Conservation (phyloP, 2,113 vertebrate species). For the Acanthisitta chloris region DNA sequence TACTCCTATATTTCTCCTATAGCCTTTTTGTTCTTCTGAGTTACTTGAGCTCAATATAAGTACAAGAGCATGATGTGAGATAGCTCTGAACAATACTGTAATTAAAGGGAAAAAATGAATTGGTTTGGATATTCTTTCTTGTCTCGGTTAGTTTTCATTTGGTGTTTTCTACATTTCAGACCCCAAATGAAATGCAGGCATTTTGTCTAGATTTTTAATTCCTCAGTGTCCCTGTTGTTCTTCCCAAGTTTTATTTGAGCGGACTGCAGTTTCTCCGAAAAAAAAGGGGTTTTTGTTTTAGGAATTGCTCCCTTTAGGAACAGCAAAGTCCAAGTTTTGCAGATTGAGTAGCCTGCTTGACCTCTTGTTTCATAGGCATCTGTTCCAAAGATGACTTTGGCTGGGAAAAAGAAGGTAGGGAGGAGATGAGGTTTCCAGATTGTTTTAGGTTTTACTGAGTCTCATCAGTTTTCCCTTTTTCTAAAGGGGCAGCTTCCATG, state of each 20-base stretch:
- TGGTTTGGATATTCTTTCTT: not conserved
- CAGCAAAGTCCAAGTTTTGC: not conserved
- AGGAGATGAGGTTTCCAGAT: not conserved
- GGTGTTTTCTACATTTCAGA: not conserved
- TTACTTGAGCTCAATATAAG: not conserved
- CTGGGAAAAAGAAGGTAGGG: not conserved
- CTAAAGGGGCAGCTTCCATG: not conserved
- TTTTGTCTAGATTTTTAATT: not conserved
- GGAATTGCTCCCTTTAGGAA: not conserved
- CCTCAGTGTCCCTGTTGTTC: not conserved
- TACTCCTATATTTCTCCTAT: not conserved
- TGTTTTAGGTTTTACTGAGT: not conserved
- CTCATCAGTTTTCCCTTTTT: not conserved
- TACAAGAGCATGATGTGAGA: not conserved
- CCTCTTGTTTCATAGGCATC: not conserved
- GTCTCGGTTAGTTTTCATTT: not conserved
- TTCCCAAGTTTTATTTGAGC: not conserved
- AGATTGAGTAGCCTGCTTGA: not conserved
- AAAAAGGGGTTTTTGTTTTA: not conserved
- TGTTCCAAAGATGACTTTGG: not conserved
- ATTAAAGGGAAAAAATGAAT: not conserved
- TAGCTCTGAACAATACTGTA: not conserved
- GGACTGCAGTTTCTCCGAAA: not conserved
- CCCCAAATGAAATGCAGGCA: not conserved
- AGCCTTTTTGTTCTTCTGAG: not conserved